These are phyloP conservation scores for Sipha maydis DNA, from an alignment of 2,888 invertebrate genomes.

Conservation along the genomic window DNA sequence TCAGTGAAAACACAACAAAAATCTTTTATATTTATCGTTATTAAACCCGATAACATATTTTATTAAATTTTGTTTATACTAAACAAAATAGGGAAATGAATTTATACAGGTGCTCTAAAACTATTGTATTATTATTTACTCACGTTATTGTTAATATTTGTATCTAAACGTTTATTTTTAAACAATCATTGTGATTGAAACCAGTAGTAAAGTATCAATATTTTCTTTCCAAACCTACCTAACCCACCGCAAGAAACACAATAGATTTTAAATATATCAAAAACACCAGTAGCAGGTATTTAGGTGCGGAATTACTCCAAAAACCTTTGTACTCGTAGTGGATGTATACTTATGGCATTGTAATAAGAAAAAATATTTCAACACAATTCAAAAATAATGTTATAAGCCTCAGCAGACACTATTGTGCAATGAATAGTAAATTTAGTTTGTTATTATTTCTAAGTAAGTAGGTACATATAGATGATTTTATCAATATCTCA, in stretches of 20 bases:
- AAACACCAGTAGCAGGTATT: slow-evolving; percentile 39
- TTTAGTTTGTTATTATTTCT: slow-evolving; percentile 19
- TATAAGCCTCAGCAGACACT: slow-evolving; percentile 2
- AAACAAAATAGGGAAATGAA: background rate
- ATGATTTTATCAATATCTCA: slow-evolving; percentile 13
- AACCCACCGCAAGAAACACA: slow-evolving; percentile 14
- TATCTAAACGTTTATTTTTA: slow-evolving; percentile 27
- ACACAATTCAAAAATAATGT: slow-evolving; percentile 45
- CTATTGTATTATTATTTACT: background rate
- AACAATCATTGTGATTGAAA: slow-evolving; percentile 40
- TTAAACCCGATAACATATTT: background rate
- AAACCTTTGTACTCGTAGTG: background rate
- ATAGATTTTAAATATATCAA: slow-evolving; percentile 30
- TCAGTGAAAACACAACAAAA: too few relatives aligned
- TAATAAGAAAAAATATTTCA: slow-evolving; percentile 43
- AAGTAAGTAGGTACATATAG: background rate
- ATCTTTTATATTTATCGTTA: too few relatives aligned
- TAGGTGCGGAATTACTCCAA: background rate
- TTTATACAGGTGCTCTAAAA: slow-evolving; percentile 1
- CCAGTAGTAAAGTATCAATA: slow-evolving; percentile 29
- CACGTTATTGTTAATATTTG: background rate
- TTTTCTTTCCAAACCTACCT: slow-evolving; percentile 42
- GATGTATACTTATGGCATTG: background rate
- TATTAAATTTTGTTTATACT: background rate
- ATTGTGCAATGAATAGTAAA: background rate